Base-by-base conservation (phyloP, 2,888 invertebrate species). In the Andricus quercusramuli region DNA sequence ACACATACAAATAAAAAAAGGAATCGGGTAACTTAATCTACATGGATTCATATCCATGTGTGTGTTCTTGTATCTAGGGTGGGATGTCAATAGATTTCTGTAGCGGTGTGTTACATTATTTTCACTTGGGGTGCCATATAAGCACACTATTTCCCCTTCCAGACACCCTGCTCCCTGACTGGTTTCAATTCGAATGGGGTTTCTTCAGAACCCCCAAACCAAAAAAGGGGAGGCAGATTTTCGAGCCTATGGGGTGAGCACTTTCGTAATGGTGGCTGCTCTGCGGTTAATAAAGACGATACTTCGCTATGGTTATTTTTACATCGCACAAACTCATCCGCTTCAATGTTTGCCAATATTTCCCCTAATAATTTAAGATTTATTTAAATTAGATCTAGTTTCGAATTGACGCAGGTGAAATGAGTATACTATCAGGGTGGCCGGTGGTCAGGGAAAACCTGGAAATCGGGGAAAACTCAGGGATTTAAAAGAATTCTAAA, bases 61-160 rank as follows among this genome's bases (percentile, higher is more conserved):
- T 81, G 78, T 82, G 80, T 79, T 62, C 51, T 70, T 77, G 82
- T 83, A 78, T 80, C 80, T 84, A 83, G 87, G 87, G 87, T 85
- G 86, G 82, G 86, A 84, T 81, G 87, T 90, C 89, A 88, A 90
- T 90, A 86, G 90, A 89, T 88, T 88, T 88, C 85, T 83, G 85
- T 84, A 85, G 86, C 83, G 85, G 87, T 84, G 86, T 85, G 90
- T 88, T 87, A 86, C 86, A 90, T 90, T 90, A 90, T 89, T 90
- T 88, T 87, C 87, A 85, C 76, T 82, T 79, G 80, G 82, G 83
- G 83, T 77, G 62, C 79, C 77, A 41, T 51, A 47, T 80, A 80
- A 77, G 68, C 80, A 65, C 51, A 37, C 74, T 62, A 25, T 56
- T n/a, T 37, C 66, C 32, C 74, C n/a, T 74, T 51, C 74, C 74